Conservation (phyloP, 2,797 vertebrate genomes). For the Amniataba percoides region DNA sequence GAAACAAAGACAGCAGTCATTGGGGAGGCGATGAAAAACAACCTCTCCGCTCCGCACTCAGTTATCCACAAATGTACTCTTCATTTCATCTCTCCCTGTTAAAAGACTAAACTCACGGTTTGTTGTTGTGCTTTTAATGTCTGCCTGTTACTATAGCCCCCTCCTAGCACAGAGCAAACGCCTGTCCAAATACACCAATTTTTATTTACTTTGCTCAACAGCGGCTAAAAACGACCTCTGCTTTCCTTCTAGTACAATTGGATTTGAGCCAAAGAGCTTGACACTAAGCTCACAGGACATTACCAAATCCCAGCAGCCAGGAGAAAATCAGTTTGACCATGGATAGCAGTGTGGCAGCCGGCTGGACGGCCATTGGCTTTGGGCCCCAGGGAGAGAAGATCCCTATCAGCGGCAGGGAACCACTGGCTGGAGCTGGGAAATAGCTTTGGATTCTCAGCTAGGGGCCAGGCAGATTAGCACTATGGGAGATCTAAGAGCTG, state of each 20-base stretch:
- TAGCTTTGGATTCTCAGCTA: constrained; percentile 28
- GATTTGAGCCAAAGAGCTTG: constrained; percentile 40
- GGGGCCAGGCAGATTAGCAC: constrained; percentile 34
- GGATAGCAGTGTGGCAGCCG: constrained; percentile 25
- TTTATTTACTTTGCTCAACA: constrained; percentile 57
- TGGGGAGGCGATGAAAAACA: constrained; percentile 49
- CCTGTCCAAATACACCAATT: constrained; percentile 37
- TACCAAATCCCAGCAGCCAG: constrained; percentile 39
- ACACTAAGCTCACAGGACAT: constrained; percentile 35
- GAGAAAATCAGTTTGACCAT: constrained; percentile 53
- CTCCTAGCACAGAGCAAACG: constrained; percentile 31
- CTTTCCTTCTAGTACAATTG: constrained; percentile 27
- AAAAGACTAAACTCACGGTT: constrained; percentile 37
- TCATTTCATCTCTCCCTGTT: constrained; percentile 42
- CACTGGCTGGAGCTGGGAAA: constrained; percentile 14
- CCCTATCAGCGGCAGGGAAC: constrained; percentile 36
- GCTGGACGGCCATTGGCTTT: constrained; percentile 37
- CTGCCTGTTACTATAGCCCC: constrained; percentile 34
- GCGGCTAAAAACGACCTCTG: constrained; percentile 41
- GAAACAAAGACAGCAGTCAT: constrained; percentile 58
- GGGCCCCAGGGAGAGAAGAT: constrained; percentile 36
- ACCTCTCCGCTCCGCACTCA: constrained; percentile 44
- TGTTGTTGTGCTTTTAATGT: constrained; percentile 36
- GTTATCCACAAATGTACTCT: constrained; percentile 55
- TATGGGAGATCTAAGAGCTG: constrained; percentile 16